A percentile compares a stretch with the other conserved stretches of the same genome.
Evolutionary conservation across 2,888 invertebrate genomes (phyloP).

Genomic region (Schrankia costaestrigalis): DNA sequence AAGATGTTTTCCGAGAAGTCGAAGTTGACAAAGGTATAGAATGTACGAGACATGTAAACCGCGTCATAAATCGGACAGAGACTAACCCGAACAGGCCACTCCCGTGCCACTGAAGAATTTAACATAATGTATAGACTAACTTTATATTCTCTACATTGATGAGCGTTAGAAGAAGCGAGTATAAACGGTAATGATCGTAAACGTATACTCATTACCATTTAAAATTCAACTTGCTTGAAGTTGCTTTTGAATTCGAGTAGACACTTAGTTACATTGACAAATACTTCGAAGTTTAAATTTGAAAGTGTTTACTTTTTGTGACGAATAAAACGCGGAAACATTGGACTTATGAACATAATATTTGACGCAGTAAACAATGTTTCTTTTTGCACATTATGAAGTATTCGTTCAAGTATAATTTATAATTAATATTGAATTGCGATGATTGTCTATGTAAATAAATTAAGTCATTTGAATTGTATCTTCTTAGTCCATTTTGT

Average conservation of each 20-base stretch:
- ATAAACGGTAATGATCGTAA: conserved; percentile 24
- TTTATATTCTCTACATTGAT: conserved; percentile 70
- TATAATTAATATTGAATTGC: no score
- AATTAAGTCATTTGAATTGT: no score
- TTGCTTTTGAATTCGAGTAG: conserved; percentile 9
- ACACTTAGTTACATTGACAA: no score
- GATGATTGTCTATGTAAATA: no score
- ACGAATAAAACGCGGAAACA: no score
- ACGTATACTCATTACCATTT: conserved; percentile 19
- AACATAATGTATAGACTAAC: conserved; percentile 56
- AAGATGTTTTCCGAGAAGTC: conserved; percentile 33
- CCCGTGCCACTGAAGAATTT: conserved; percentile 49
- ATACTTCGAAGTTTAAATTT: no score
- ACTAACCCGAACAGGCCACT: conserved; percentile 51
- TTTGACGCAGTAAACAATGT: no score
- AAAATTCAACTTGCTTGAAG: conserved; percentile 12
- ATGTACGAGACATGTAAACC: conserved; percentile 50
- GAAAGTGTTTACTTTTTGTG: no score
- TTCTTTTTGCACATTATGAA: no score
- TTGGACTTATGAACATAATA: no score
- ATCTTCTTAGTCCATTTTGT: no score
- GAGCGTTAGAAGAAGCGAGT: conserved; percentile 49
- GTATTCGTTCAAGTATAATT: no score
- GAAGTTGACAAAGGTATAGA: conserved; percentile 40
- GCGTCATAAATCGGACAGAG: conserved; percentile 58